Evolutionary conservation across 2,797 vertebrate genomes (phyloP).

Genomic region (Merluccius polli): DNA sequence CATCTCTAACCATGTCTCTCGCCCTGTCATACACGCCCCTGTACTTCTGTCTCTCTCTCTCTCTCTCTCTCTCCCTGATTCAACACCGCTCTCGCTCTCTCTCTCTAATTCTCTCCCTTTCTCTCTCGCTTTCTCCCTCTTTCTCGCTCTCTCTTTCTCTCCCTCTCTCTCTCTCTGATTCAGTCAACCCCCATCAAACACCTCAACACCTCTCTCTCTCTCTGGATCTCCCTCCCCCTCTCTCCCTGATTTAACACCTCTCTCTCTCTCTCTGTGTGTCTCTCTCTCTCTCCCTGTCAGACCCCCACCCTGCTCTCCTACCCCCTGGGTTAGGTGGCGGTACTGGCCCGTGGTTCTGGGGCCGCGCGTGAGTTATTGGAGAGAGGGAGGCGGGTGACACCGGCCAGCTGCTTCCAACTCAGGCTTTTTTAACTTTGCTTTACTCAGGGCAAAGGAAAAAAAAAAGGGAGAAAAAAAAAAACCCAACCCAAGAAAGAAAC

Average conservation of each 20-base stretch:
- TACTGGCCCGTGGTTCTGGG: slow-evolving; percentile 39
- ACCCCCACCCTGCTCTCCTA: background rate
- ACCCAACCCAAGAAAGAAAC: background rate
- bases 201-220: no score
- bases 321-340: slow-evolving; percentile 20
- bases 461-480: slow-evolving; percentile 12
- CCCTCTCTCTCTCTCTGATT: no score
- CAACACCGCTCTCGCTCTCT: background rate
- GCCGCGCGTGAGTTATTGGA: slow-evolving; percentile 38
- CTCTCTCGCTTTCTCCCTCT: background rate
- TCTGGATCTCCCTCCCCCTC: no score
- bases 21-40: slow-evolving; percentile 23
- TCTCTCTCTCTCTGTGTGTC: background rate
- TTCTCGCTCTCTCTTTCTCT: no score
- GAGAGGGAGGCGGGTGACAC: slow-evolving; percentile 42
- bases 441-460: slow-evolving; percentile 45
- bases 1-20: no score
- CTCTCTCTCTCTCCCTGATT: slow-evolving; percentile 1
- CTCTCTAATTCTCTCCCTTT: background rate
- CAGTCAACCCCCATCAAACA: no score
- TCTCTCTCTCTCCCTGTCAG: slow-evolving; percentile 15
- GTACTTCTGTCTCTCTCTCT: background rate
- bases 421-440: slow-evolving; percentile 48
- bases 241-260: no score
- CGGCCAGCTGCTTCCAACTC: slow-evolving; percentile 60